Conservation (phyloP, 2,113 vertebrate genomes). For the Speoplatyrhinus poulsoni region DNA sequence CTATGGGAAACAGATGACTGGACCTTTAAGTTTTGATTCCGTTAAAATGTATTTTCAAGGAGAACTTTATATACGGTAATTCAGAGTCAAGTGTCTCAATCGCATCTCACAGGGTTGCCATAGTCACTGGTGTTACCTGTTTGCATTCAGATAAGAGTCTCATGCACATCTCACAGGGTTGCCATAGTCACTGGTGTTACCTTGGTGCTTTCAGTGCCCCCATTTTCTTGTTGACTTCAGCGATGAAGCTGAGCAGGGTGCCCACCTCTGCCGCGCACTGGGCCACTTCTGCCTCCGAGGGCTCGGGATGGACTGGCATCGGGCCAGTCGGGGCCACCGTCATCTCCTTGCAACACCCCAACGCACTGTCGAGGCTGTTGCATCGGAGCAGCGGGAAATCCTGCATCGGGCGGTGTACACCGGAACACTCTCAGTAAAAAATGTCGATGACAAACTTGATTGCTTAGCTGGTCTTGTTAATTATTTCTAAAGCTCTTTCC, state of each 20-base stretch:
- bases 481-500: background rate
- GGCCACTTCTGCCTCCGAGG: constrained; percentile 68
- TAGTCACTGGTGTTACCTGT: constrained; percentile 51
- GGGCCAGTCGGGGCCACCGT: constrained; percentile 11
- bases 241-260: constrained; percentile 60
- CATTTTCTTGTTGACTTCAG: constrained; percentile 71
- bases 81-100: background rate
- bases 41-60: background rate
- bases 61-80: background rate
- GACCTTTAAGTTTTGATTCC: background rate
- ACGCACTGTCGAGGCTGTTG: constrained; percentile 54
- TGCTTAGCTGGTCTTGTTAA: background rate
- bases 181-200: constrained; percentile 30
- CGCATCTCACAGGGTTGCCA: background rate
- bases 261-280: constrained; percentile 70
- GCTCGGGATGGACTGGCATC: constrained; percentile 41
- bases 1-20: background rate
- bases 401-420: constrained; percentile 29
- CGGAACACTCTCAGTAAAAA: no score
- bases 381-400: constrained; percentile 50
- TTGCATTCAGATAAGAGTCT: constrained; percentile 45
- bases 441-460: background rate
- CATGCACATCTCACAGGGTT: background rate
- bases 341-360: constrained; percentile 40
- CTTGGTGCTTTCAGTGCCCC: constrained; percentile 72